Evolutionary conservation across 2,113 vertebrate species (phyloP), one percentile per base, ranked within the genome.

Genomic region (Thamnophis sirtalis): DNA sequence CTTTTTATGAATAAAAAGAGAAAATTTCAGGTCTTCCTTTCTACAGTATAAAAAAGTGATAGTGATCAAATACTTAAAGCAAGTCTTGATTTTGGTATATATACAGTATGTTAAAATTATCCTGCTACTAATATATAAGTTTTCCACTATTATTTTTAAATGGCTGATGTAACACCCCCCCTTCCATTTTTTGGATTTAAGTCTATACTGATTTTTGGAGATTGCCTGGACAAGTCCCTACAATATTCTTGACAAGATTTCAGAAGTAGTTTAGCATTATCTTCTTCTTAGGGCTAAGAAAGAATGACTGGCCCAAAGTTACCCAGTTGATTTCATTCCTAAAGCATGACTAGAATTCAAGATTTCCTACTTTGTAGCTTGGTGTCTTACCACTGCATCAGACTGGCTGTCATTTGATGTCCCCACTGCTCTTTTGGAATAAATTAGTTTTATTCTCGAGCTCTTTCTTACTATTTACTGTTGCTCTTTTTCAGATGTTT

Each of bases 401-500:
- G 6, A 38, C 2, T 38, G 68, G n/a, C 5, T 19, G 5, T 80
- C 68, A 38, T 38, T 80, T 48, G 80, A 9, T 73, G 86, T 0
- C 1, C 89, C 55, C 90, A 93, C 80, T 54, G 38, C 58, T 68
- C 63, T 89, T 49, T 95, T 84, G 73, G 38, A 28, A 50, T 22
- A 21, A 51, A 4, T n/a, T 1, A 80, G 73, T 90, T 94, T 95
- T 90, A 80, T 90, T 89, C 33, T 17, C 10, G 43, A 24, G 38
- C 86, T 94, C 28, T 93, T 91, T 24, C n/a, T 49, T 73, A 17
- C 38, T 87, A 87, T 92, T 89, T 93, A 89, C 55, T 38, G 49
- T 73, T 92, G n/a, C 0, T 89, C 92, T 95, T 93, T 93, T n/a
- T 94, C 28, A 91, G 88, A 86, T 94, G 58, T 5, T 92, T 90